Evolutionary conservation across 2,113 vertebrate genomes (phyloP).

Genomic region (Zosterops borbonicus): DNA sequence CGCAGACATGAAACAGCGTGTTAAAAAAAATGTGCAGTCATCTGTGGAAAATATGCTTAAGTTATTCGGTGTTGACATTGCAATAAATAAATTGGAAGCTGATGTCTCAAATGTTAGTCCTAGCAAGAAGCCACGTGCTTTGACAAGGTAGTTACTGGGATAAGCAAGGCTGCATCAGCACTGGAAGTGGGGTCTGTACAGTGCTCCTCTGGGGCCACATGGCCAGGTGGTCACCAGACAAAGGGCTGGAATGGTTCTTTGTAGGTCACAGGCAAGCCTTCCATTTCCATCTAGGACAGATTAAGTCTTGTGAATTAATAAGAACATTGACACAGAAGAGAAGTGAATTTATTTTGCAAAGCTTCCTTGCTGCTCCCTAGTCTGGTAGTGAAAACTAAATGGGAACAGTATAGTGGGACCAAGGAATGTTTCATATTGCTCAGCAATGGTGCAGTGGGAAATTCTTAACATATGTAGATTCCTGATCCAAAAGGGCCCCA

Average conservation of each 20-base stretch:
- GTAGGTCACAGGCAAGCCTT: not conserved
- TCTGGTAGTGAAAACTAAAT: not conserved
- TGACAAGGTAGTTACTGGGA: not conserved
- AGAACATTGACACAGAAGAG: not conserved
- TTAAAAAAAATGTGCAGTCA: conserved; percentile 59
- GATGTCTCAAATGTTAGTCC: conserved; percentile 46
- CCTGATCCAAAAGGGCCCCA: not conserved
- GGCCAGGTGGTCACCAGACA: not conserved
- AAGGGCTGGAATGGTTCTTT: not conserved
- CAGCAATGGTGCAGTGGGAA: not conserved
- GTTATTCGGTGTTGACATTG: conserved; percentile 51
- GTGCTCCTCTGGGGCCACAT: not conserved
- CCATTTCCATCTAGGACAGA: not conserved
- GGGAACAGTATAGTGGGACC: not conserved
- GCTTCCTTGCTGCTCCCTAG: not conserved
- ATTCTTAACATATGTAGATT: not conserved
- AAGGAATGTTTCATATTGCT: not conserved
- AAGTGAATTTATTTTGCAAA: not conserved
- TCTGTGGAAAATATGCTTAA: conserved; percentile 56
- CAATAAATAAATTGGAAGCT: conserved; percentile 47
- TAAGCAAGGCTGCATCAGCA: not conserved
- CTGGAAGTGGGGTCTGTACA: not conserved
- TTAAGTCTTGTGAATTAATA: not conserved
- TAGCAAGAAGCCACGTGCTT: conserved; percentile 35
- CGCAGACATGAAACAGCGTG: conserved; percentile 5